Evolutionary conservation across 2,797 vertebrate species (phyloP).

Genomic region (Leuciscus waleckii): DNA sequence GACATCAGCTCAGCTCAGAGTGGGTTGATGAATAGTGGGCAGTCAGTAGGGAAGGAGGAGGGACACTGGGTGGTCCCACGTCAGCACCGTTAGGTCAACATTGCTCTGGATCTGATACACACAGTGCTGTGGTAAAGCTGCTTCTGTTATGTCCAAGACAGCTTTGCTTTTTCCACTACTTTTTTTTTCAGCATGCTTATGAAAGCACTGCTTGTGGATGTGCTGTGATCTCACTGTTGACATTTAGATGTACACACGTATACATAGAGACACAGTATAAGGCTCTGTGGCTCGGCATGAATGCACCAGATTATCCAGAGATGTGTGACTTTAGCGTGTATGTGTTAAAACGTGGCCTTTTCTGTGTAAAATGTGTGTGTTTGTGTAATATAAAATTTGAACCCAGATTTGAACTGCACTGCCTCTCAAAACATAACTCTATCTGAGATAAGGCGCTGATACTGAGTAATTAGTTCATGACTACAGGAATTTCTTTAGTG

Average conservation of each 20-base stretch:
- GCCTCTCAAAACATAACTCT: conserved; percentile 74
- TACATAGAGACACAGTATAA: conserved; percentile 66
- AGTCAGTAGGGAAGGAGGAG: conserved; percentile 35
- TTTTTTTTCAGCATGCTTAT: conserved; percentile 64
- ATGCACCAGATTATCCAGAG: conserved; percentile 71
- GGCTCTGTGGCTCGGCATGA: conserved; percentile 73
- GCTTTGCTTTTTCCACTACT: conserved; percentile 72
- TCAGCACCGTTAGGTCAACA: conserved; percentile 73
- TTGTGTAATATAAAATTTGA: conserved; percentile 67
- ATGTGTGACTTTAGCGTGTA: conserved; percentile 30
- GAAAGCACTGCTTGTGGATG: conserved; percentile 79
- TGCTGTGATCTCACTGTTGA: conserved; percentile 72
- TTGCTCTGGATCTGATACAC: conserved; percentile 65
- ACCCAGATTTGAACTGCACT: conserved; percentile 69
- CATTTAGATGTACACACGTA: conserved; percentile 68
- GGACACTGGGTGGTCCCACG: conserved; percentile 12
- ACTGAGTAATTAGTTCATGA: conserved; percentile 71
- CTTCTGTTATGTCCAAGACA: conserved; percentile 68
- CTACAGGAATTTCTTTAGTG: conserved; percentile 52
- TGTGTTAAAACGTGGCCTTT: conserved; percentile 31
- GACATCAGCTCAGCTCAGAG: conserved; percentile 23
- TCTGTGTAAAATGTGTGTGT: conserved; percentile 37
- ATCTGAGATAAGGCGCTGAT: conserved; percentile 74
- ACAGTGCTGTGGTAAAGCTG: conserved; percentile 69
- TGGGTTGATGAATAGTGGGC: conserved; percentile 37